phyloP scores from a whole-genome alignment of 2,113 vertebrate genomes.

The Tapirus terrestris region DNA sequence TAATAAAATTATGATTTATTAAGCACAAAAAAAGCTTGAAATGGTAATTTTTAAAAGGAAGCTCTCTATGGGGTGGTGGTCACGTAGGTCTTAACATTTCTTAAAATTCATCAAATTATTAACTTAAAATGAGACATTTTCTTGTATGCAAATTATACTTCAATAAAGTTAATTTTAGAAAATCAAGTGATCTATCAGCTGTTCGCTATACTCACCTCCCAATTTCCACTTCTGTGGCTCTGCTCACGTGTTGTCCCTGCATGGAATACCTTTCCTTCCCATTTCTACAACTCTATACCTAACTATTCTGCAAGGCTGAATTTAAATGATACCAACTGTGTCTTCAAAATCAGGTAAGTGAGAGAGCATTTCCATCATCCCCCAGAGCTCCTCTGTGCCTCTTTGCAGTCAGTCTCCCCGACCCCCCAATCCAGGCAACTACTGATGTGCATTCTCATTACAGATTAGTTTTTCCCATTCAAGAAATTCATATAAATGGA shows the following conservation, averaged over 20 bases:
- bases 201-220: background rate
- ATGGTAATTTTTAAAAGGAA: constrained; percentile 1
- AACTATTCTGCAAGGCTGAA: background rate
- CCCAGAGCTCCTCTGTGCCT: background rate
- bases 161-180: background rate
- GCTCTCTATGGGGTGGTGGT: background rate
- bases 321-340: background rate
- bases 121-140: background rate
- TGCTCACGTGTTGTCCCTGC: rapidly evolving
- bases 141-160: background rate
- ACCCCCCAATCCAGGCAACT: background rate
- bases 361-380: background rate
- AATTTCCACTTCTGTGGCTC: background rate
- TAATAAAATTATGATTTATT: constrained; percentile 42
- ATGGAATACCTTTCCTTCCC: background rate
- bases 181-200: background rate
- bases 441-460: background rate
- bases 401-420: too few species aligned
- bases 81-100: background rate
- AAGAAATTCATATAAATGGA: background rate
- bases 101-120: background rate
- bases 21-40: background rate
- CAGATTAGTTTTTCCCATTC: background rate
- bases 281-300: background rate
- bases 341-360: background rate